These are phyloP conservation scores for Pavo muticus DNA, from an alignment of 2,113 vertebrate genomes.

Conservation along the genomic window DNA sequence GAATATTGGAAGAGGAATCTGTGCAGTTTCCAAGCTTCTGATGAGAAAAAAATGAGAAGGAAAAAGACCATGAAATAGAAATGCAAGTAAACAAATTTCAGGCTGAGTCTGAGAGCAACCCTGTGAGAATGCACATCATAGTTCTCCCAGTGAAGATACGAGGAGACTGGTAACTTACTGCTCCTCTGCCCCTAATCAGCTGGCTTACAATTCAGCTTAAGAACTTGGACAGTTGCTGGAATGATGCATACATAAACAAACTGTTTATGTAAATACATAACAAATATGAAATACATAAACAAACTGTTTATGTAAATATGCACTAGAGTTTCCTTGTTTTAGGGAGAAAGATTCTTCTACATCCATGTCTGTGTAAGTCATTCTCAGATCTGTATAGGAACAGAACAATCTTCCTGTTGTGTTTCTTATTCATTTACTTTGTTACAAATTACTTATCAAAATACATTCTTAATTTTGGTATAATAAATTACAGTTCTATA, in stretches of 20 bases:
- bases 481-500: neutral
- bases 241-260: neutral
- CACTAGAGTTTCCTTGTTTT: neutral
- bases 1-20: neutral
- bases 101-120: neutral
- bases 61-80: neutral
- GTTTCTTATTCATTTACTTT: neutral
- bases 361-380: neutral
- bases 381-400: neutral
- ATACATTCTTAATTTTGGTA: neutral
- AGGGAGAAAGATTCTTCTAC: neutral
- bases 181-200: fast-evolving
- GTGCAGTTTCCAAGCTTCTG: neutral
- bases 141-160: neutral
- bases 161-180: neutral
- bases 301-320: neutral
- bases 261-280: neutral
- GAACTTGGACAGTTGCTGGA: neutral
- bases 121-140: neutral
- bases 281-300: neutral
- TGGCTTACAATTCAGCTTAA: neutral
- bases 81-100: neutral
- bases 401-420: fast-evolving
- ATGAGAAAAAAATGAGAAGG: neutral
- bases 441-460: neutral